Evolutionary conservation across 1,140 invertebrate species (phyloP).

Genomic region (Drosophila mayri): DNA sequence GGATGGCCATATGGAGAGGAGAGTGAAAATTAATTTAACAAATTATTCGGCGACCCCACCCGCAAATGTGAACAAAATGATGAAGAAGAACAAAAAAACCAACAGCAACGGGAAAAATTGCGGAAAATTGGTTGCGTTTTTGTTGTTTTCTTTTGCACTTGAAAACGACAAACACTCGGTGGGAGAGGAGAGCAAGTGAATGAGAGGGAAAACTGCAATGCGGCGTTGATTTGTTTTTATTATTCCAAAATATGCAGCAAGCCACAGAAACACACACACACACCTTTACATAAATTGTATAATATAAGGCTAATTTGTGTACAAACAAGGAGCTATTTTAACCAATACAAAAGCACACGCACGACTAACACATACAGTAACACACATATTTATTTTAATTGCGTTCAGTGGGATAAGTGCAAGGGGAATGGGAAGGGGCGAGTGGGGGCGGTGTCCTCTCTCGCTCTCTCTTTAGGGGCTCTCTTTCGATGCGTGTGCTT

Average conservation of each 20-base stretch:
- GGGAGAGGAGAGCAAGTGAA: not conserved
- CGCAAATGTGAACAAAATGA: conserved; percentile 30
- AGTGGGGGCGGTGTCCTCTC: conserved; percentile 34
- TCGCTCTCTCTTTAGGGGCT: conserved; percentile 2
- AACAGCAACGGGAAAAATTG: conserved; percentile 22
- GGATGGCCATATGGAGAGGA: conserved; percentile 29
- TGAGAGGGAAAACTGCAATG: conserved; percentile 28
- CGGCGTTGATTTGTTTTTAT: conserved; percentile 39
- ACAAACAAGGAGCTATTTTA: conserved; percentile 81
- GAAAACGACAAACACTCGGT: conserved; percentile 36
- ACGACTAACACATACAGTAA: conserved; percentile 24
- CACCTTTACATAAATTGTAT: conserved; percentile 18
- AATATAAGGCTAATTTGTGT: conserved; percentile 74
- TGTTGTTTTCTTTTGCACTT: conserved; percentile 46
- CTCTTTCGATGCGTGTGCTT: conserved; percentile 8
- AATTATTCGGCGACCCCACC: conserved; percentile 62
- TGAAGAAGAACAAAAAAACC: conserved; percentile 11
- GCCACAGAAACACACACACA: conserved; percentile 8
- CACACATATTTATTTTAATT: conserved; percentile 53
- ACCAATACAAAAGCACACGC: conserved; percentile 48
- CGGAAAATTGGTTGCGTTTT: conserved; percentile 25
- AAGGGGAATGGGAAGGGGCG: conserved; percentile 41
- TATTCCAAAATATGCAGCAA: conserved; percentile 49
- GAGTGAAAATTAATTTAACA: conserved; percentile 79
- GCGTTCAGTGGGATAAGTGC: conserved; percentile 49